Evolutionary conservation across 2,888 invertebrate species (phyloP), one percentile per base, ranked within the genome.

Genomic region (Sceliomorpha sp.): DNA sequence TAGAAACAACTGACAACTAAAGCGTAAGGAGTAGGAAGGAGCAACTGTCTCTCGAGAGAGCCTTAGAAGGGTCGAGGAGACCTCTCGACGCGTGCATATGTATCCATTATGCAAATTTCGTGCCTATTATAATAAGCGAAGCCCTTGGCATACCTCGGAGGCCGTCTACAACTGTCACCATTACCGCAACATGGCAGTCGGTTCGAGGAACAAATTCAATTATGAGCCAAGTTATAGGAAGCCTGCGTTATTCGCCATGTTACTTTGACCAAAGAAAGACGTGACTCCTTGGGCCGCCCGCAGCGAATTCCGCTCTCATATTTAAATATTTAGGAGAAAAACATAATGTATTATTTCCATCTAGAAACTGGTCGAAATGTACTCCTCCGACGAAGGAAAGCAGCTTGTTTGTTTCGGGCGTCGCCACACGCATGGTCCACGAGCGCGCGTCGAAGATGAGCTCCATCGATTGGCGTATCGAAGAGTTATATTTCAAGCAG

Each of bases 21-120:
- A 86, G 82, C 76, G 80, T 74, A 70, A 73, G 73, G 76, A 79
- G 77, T 80, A 76, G 75, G 72, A 73, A 70, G 71, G 73, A 67
- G 69, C 76, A 79, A 79, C 73, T 29, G 36, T 59, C 60, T 80
- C 76, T 71, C 63, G 70, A 58, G 68, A 44, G 51, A 66, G 59
- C 48, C 63, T 69, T 63, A 48, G 62, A 73, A 76, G 74, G 76
- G 79, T 79, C 78, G 78, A 63, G 63, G 62, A 75, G 78, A 74
- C 75, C 79, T 75, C 78, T 78, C 77, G 59, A 70, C 77, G 77
- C 80, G 80, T 82, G 82, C 86, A 87, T 86, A 86, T 85, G 84
- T 87, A 86, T 85, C 85, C 84, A 86, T 86, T 86, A 87, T 87
- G 87, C 81, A 87, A 87, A 87, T 87, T 86, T 82, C 78, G 76